Evolutionary conservation across 2,888 invertebrate species (phyloP).

Genomic region (Drosophila antonietae): DNA sequence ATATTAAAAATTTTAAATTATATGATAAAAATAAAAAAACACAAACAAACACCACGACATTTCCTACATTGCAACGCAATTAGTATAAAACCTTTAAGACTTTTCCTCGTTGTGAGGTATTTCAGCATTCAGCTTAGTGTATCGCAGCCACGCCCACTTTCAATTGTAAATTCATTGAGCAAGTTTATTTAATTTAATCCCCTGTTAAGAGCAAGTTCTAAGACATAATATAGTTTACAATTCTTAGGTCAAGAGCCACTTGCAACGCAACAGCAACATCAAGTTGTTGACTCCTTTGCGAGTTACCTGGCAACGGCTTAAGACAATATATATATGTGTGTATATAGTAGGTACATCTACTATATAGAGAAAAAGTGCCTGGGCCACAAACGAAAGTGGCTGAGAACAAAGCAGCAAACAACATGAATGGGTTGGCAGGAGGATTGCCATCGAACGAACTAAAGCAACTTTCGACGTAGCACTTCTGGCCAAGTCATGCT

Average conservation of each 20-base stretch:
- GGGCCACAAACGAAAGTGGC: constrained; percentile 43
- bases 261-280: background rate
- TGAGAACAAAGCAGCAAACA: constrained; percentile 43
- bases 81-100: background rate
- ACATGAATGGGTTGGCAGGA: constrained; percentile 58
- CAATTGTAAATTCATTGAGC: constrained; percentile 6
- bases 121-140: background rate
- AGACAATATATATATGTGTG: constrained; percentile 10
- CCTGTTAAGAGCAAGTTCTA: background rate
- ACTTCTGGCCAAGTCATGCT: constrained; percentile 15
- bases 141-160: background rate
- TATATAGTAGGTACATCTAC: too few species aligned
- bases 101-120: background rate
- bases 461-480: constrained; percentile 23
- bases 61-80: too few species aligned
- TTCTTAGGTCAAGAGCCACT: constrained; percentile 60
- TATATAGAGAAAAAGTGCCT: constrained; percentile 11
- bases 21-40: too few species aligned
- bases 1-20: too few species aligned
- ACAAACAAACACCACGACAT: background rate
- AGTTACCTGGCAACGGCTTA: constrained; percentile 52
- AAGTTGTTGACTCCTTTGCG: constrained; percentile 25
- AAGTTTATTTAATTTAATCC: background rate
- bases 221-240: constrained; percentile 24
- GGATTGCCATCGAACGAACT: constrained; percentile 27